Percentiles rank a stretch among this genome's conserved stretches.
Evolutionary conservation across 2,797 vertebrate species (phyloP).

Genomic region (Taenioides sp.): DNA sequence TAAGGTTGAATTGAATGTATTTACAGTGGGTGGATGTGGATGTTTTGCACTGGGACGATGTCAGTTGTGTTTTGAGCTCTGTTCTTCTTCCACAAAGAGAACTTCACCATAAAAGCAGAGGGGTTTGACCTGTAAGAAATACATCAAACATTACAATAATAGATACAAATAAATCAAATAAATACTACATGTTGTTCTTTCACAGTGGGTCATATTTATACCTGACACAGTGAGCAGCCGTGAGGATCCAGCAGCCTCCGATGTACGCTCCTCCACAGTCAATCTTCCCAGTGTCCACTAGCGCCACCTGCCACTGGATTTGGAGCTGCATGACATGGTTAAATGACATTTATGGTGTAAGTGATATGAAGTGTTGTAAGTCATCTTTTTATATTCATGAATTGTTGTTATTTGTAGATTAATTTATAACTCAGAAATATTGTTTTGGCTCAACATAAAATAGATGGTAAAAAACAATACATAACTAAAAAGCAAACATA

Average conservation of each 20-base stretch:
- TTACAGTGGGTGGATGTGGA: constrained; percentile 80
- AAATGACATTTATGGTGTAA: no score
- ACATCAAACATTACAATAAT: no score
- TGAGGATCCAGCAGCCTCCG: constrained; percentile 92
- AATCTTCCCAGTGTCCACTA: constrained; percentile 70
- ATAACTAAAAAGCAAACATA: no score
- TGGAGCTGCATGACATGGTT: constrained; percentile 77
- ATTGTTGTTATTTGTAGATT: no score
- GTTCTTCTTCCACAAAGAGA: constrained; percentile 77
- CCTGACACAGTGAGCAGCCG: constrained; percentile 95
- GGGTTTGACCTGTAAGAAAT: constrained; percentile 69
- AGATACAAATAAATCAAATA: not conserved
- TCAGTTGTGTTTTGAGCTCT: constrained; percentile 17
- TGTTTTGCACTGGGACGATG: constrained; percentile 58
- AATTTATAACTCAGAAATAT: no score
- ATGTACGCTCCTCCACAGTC: constrained; percentile 90
- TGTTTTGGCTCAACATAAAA: no score
- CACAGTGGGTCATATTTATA: constrained; percentile 39
- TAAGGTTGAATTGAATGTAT: no score
- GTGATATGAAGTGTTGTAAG: not conserved
- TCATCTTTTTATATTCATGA: no score
- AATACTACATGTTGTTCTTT: no score
- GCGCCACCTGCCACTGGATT: constrained; percentile 93
- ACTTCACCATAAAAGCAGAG: constrained; percentile 76
- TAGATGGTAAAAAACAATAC: no score